Percentiles rank a stretch among this genome's conserved stretches.
These are phyloP conservation scores for Mesochorus sp. DNA, from an alignment of 2,888 invertebrate genomes.

Conservation along the genomic window DNA sequence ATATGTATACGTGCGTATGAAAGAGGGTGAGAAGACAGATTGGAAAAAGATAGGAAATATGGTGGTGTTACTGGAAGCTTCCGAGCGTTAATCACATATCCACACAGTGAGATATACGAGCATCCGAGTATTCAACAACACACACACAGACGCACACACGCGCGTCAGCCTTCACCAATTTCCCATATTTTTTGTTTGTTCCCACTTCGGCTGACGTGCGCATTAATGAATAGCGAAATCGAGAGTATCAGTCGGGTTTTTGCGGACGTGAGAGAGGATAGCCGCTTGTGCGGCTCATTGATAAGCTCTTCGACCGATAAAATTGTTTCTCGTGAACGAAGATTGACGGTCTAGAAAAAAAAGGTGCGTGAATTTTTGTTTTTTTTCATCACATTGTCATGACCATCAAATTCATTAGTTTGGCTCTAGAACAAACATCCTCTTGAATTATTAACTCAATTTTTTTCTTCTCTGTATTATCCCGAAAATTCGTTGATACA, in stretches of 20 bases:
- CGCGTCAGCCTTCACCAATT: slow-evolving; percentile 46
- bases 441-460: background rate
- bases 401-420: background rate
- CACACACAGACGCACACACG: background rate
- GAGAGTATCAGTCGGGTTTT: slow-evolving; percentile 59
- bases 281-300: slow-evolving; percentile 61
- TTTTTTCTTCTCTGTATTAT: background rate
- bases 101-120: slow-evolving; percentile 65
- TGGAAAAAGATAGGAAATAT: slow-evolving; percentile 61
- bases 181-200: slow-evolving; percentile 75
- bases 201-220: slow-evolving; percentile 67
- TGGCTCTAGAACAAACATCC: no score
- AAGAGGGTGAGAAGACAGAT: slow-evolving; percentile 62
- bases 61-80: slow-evolving; percentile 74
- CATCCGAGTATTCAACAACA: slow-evolving; percentile 46
- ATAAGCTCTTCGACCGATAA: slow-evolving; percentile 64
- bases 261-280: slow-evolving; percentile 15
- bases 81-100: slow-evolving; percentile 78
- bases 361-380: slow-evolving; percentile 22
- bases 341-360: slow-evolving; percentile 65
- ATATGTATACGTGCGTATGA: no score
- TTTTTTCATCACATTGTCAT: background rate
- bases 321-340: slow-evolving; percentile 68
- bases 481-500: background rate
- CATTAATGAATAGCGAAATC: slow-evolving; percentile 78